Base-by-base conservation (phyloP, 2,888 invertebrate species). In the Heliconius aoede region DNA sequence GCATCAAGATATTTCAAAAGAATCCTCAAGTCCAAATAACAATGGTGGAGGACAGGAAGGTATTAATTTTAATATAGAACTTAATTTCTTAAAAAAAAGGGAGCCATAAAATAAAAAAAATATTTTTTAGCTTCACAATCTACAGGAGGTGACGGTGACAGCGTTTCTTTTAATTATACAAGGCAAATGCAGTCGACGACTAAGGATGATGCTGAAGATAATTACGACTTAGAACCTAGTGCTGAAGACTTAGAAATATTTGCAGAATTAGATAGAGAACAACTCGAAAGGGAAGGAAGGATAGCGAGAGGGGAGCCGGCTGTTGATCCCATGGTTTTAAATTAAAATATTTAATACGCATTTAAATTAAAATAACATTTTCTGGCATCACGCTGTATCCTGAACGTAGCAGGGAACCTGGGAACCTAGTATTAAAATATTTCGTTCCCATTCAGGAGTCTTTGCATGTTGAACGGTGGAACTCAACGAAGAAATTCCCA, bases 191-290 rank as follows among this genome's bases (percentile, higher is more conserved):
- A 88, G 68, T 72, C 77, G 5, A 79, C 78, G 4, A 80, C 85
- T 0, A 76, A 77, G 3, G 85, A 85, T 13, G 85, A 87, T 3
- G 85, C 86, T 36, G 85, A 85, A 15, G 86, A 87, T 3, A 85
- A 87, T 36, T 83, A 88, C 5, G 90, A 90, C 46, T 62, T 92
- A 79, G 84, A 90, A 73, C 94, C 92, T 0, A 93, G 89, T 77
- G 90, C 89, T 21, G 92, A 92, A 71, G 94, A 94, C 58, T 46
- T 92, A 78, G 93, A 93, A 82, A 90, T 94, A 79, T 92, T 94
- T 51, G 90, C 87, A 0, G 93, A 94, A 60, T 76, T 94, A 51
- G 93, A 93, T 7, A 81, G 84, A 30, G 93, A 93, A 26, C 86
- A 90, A 79, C 80, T 81, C 21, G 92, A 94, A 76, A 83, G 91